phyloP scores from a whole-genome alignment of 2,797 vertebrate genomes.

The Vespertilio murinus region DNA sequence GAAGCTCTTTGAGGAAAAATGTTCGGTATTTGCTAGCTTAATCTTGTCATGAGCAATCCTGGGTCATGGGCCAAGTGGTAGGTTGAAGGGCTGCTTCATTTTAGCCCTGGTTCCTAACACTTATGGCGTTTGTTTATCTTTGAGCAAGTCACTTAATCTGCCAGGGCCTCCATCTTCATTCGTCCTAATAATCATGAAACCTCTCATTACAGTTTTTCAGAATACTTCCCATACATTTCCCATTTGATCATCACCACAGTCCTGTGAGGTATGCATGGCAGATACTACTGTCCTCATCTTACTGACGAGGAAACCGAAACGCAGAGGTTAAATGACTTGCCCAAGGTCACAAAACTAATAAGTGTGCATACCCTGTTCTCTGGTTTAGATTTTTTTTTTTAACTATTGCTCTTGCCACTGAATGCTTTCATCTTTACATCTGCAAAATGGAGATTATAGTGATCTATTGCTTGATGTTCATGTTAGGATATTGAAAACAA shows the following conservation, averaged over 20 bases:
- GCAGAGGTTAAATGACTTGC: constrained; percentile 67
- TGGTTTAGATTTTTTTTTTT: constrained; percentile 63
- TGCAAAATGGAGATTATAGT: constrained; percentile 40
- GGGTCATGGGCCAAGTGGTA: constrained; percentile 6
- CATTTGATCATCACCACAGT: constrained; percentile 65
- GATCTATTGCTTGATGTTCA: constrained; percentile 29
- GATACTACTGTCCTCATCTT: constrained; percentile 63
- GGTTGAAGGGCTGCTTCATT: constrained; percentile 37
- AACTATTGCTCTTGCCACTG: constrained; percentile 34
- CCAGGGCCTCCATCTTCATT: constrained; percentile 52
- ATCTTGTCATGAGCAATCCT: constrained; percentile 23
- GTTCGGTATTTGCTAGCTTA: neutral
- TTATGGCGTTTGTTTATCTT: constrained; percentile 68
- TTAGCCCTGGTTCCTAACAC: constrained; percentile 57
- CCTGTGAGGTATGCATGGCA: constrained; percentile 64
- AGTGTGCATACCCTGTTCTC: constrained; percentile 22
- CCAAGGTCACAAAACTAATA: constrained; percentile 65
- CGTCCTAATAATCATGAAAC: constrained; percentile 70
- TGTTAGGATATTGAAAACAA: constrained; percentile 49
- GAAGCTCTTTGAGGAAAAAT: constrained; percentile 55
- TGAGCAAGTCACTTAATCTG: constrained; percentile 74
- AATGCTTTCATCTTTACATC: constrained; percentile 28
- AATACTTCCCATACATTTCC: constrained; percentile 64
- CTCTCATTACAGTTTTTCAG: constrained; percentile 70
- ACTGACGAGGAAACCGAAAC: constrained; percentile 60